phyloP scores from a whole-genome alignment of 2,888 invertebrate genomes.

The Electrophaes corylata region DNA sequence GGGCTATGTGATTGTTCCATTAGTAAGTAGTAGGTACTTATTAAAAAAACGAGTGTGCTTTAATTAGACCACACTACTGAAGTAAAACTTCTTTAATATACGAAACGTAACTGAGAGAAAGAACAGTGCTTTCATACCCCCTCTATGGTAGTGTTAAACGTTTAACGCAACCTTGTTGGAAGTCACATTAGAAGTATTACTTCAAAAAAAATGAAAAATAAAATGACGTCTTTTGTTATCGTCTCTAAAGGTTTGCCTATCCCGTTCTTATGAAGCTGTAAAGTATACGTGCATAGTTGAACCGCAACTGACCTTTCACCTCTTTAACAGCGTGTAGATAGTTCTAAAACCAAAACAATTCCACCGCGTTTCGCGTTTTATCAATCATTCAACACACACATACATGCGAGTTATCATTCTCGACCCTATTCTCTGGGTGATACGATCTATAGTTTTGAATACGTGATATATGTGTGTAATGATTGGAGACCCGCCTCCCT shows the following conservation, averaged over 20 bases:
- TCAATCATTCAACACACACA: conserved; percentile 47
- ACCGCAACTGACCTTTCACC: conserved; percentile 16
- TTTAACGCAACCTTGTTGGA: no score
- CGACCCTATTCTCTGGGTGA: conserved; percentile 30
- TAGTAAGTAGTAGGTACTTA: no score
- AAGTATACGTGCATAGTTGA: background rate
- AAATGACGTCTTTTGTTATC: background rate
- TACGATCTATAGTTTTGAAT: conserved; percentile 8
- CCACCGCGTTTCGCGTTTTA: conserved; percentile 58
- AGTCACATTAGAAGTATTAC: no score
- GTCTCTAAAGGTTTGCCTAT: background rate
- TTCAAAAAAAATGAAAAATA: no score
- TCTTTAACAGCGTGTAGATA: conserved; percentile 20
- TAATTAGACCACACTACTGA: no score
- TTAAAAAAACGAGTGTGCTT: no score
- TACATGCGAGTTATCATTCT: conserved; percentile 22
- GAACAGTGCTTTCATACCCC: no score
- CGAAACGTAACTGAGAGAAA: no score
- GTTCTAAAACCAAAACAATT: conserved; percentile 53
- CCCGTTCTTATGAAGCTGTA: background rate
- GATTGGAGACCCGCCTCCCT: conserved; percentile 54
- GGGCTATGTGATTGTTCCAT: no score
- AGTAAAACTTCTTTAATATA: no score
- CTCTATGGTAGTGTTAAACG: no score
- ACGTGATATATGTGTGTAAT: conserved; percentile 35